Percentiles rank a stretch among this genome's conserved stretches.
phyloP scores from a whole-genome alignment of 2,888 invertebrate species.

The Scrobipalpa costella region DNA sequence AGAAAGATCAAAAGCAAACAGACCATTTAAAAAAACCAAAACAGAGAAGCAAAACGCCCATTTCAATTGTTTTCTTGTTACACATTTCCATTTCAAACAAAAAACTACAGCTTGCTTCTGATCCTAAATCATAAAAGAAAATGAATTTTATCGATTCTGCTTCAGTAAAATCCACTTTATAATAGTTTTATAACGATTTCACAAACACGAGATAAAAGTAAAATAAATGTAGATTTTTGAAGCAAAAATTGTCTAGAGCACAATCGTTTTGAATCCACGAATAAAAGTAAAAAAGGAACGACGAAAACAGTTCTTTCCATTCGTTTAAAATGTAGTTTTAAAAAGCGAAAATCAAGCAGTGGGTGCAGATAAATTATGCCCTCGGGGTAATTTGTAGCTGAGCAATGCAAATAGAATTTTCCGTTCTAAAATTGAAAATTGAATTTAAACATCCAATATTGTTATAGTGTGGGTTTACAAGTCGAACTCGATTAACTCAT shows the following conservation, averaged over 20 bases:
- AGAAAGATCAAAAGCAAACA: too few species aligned
- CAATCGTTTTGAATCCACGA: constrained; percentile 13
- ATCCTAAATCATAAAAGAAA: constrained; percentile 3
- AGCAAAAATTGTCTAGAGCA: neutral
- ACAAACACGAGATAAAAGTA: too few species aligned
- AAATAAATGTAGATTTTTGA: neutral
- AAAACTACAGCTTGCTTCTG: neutral
- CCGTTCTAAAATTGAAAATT: constrained; percentile 18
- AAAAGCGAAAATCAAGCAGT: constrained; percentile 17
- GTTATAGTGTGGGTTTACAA: too few species aligned
- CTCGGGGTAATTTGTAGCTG: constrained; percentile 20
- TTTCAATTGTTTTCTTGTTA: constrained; percentile 3
- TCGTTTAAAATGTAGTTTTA: constrained; percentile 15
- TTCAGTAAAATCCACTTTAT: neutral
- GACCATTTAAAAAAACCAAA: too few species aligned
- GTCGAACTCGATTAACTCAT: too few species aligned
- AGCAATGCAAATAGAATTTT: constrained; percentile 22
- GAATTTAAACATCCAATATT: constrained; percentile 16
- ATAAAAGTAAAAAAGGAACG: neutral
- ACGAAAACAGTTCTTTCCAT: constrained; percentile 17
- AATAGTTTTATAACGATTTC: neutral
- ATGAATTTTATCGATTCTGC: neutral
- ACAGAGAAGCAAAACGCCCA: neutral
- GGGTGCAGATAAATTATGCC: constrained; percentile 15
- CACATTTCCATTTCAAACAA: neutral